These are phyloP conservation scores for Ceuthmochares aereus DNA, from an alignment of 2,113 vertebrate species.

Conservation along the genomic window DNA sequence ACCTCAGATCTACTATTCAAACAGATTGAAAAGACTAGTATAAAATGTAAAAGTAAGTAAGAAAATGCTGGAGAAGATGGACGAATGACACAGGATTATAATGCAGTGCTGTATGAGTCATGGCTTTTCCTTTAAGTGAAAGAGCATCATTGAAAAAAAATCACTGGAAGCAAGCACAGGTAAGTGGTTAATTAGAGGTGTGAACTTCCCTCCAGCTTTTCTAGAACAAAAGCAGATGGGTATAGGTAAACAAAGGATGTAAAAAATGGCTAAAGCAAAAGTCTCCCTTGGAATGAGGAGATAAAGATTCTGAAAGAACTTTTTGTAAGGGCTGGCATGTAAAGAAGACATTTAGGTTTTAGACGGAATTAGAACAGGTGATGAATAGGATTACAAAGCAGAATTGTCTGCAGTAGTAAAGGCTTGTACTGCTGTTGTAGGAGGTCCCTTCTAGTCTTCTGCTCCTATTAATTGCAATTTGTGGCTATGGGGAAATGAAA, in stretches of 20 bases:
- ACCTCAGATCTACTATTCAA: not conserved
- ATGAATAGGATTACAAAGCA: no score
- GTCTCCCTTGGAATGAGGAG: not conserved
- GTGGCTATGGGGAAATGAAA: no score
- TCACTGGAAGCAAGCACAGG: not conserved
- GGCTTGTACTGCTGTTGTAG: no score
- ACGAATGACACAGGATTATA: no score
- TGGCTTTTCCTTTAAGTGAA: not conserved
- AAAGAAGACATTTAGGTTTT: no score
- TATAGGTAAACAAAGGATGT: not conserved
- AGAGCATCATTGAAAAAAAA: not conserved
- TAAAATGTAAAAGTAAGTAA: not conserved
- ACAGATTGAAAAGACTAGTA: not conserved
- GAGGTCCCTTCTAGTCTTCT: no score
- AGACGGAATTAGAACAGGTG: no score
- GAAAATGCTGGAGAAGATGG: not conserved
- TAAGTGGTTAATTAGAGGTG: not conserved
- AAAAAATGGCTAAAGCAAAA: not conserved
- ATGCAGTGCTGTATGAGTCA: not conserved
- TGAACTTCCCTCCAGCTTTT: not conserved
- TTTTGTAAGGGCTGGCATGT: no score
- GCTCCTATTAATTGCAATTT: no score
- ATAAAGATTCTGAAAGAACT: not conserved
- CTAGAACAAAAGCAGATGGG: not conserved
- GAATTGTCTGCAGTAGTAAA: no score